Conservation (phyloP, 2,797 vertebrate species). For the Cyclopterus lumpus region DNA sequence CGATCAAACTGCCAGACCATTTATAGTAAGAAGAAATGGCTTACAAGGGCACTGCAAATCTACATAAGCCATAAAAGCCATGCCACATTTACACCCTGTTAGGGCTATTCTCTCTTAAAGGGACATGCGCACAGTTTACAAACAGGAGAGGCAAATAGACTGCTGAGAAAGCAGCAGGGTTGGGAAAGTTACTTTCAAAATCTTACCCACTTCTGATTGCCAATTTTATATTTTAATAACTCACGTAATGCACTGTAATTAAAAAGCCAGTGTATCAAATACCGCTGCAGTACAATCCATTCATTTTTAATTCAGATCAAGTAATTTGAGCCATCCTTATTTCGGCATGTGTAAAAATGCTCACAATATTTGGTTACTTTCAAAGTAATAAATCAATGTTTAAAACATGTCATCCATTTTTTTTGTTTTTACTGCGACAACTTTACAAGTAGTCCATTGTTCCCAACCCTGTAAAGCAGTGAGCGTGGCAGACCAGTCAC, state of each 20-base stretch:
- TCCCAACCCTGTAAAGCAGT: slow-evolving; percentile 77
- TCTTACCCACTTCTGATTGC: slow-evolving; percentile 15
- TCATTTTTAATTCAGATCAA: slow-evolving; percentile 9
- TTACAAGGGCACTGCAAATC: slow-evolving; percentile 76
- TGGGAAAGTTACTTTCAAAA: slow-evolving; percentile 62
- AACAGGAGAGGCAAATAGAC: slow-evolving; percentile 78
- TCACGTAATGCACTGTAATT: slow-evolving; percentile 12
- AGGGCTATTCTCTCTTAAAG: slow-evolving; percentile 84
- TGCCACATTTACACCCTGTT: slow-evolving; percentile 76
- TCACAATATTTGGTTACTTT: background rate
- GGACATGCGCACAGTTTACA: slow-evolving; percentile 86
- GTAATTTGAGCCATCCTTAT: slow-evolving; percentile 4
- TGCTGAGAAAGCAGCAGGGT: slow-evolving; percentile 74
- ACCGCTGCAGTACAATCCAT: background rate
- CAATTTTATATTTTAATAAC: slow-evolving; percentile 3
- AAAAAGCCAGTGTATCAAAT: slow-evolving; percentile 1
- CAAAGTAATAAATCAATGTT: slow-evolving; percentile 11
- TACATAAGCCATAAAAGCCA: slow-evolving; percentile 82
- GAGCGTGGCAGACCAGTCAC: slow-evolving; percentile 75
- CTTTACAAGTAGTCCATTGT: slow-evolving; percentile 63
- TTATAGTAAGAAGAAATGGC: slow-evolving; percentile 67
- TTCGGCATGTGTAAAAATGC: slow-evolving; percentile 2
- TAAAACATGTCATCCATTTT: slow-evolving; percentile 41
- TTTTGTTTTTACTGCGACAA: slow-evolving; percentile 18
- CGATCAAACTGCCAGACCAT: slow-evolving; percentile 62